phyloP scores from a whole-genome alignment of 2,888 invertebrate species.

The Cetonia aurata region DNA sequence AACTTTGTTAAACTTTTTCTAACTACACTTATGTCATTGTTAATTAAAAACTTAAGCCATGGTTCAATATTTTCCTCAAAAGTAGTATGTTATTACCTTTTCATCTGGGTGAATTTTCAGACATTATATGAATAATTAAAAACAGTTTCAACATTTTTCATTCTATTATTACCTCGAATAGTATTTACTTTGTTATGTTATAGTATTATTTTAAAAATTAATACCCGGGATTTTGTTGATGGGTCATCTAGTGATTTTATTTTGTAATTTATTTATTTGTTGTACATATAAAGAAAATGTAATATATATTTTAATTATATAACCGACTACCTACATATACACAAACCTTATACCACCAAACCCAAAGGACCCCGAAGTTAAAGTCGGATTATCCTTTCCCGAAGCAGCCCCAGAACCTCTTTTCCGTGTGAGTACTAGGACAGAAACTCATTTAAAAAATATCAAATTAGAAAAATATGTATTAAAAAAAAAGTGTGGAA shows the following conservation, averaged over 20 bases:
- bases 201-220: conserved; percentile 28
- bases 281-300: conserved; percentile 19
- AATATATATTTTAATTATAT: conserved; percentile 32
- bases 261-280: conserved; percentile 34
- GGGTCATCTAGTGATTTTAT: conserved; percentile 16
- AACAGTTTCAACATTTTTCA: conserved; percentile 9
- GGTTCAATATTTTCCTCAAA: too few relatives aligned
- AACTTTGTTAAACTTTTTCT: too few relatives aligned
- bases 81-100: too few relatives aligned
- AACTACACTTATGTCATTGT: too few relatives aligned
- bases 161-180: not conserved
- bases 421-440: not conserved
- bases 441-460: conserved; percentile 9
- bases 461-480: conserved; percentile 10
- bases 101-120: too few relatives aligned
- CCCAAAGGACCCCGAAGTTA: not conserved
- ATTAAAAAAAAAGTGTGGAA: conserved; percentile 9
- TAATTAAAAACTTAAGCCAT: too few relatives aligned
- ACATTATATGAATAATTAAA: too few relatives aligned
- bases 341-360: conserved; percentile 8
- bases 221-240: conserved; percentile 15
- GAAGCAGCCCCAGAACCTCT: not conserved
- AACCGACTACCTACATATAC: conserved; percentile 23
- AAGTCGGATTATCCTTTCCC: not conserved
- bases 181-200: conserved; percentile 1